phyloP scores from a whole-genome alignment of 2,888 invertebrate species.

The Drosophila infuscata region DNA sequence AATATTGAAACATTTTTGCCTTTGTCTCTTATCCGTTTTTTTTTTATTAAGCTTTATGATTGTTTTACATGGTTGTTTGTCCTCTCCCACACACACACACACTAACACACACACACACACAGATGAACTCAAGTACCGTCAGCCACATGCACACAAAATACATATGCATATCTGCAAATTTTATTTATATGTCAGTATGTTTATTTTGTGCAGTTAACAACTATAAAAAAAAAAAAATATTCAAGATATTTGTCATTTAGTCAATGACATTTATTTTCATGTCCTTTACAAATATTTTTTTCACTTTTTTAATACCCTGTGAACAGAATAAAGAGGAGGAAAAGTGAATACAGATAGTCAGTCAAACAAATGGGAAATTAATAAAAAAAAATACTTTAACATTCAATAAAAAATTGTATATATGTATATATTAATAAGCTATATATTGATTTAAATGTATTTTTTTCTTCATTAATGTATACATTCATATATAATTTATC shows the following conservation, averaged over 20 bases:
- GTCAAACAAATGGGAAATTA: background rate
- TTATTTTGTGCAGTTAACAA: constrained; percentile 55
- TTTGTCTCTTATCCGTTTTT: constrained; percentile 41
- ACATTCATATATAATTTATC: background rate
- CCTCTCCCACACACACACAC: constrained; percentile 29
- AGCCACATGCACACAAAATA: constrained; percentile 1
- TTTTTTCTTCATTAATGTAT: background rate
- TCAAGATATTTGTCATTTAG: constrained; percentile 81
- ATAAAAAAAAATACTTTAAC: background rate
- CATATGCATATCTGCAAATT: constrained; percentile 59
- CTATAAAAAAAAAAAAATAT: constrained; percentile 48
- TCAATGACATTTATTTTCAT: constrained; percentile 81
- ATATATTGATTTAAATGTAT: background rate
- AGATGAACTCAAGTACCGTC: constrained; percentile 13
- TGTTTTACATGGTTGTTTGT: constrained; percentile 64
- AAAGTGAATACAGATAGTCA: background rate
- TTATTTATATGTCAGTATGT: constrained; percentile 28
- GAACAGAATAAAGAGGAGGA: too few species aligned
- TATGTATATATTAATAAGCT: background rate
- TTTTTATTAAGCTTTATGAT: constrained; percentile 63
- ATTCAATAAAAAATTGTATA: background rate
- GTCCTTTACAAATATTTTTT: constrained; percentile 49
- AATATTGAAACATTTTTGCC: constrained; percentile 58
- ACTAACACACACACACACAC: background rate
- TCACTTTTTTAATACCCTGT: constrained; percentile 26